A percentile compares a stretch with the other conserved stretches of the same genome.
Conservation (phyloP, 2,888 invertebrate genomes). For the Apotomis betuletana region DNA sequence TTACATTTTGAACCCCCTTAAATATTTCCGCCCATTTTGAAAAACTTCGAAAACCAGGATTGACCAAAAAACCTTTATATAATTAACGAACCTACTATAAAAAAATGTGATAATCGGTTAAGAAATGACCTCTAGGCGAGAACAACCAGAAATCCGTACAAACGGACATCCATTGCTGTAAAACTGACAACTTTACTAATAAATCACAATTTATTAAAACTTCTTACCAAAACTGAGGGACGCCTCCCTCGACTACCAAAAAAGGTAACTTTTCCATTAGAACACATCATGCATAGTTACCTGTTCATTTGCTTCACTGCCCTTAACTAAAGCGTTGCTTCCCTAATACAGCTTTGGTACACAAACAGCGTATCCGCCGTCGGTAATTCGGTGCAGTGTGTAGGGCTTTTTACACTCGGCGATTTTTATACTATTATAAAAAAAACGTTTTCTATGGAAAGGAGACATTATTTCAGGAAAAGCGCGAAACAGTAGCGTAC, state of each 20-base stretch:
- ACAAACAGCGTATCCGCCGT: conserved; percentile 22
- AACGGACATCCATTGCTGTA: too few species aligned
- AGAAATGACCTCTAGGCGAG: too few species aligned
- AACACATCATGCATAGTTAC: conserved; percentile 38
- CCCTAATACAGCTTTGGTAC: conserved; percentile 20
- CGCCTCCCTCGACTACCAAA: background rate
- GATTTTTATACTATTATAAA: background rate
- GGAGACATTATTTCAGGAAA: too few species aligned
- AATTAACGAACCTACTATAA: too few species aligned
- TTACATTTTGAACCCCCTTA: too few species aligned
- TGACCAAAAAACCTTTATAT: too few species aligned
- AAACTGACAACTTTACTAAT: background rate
- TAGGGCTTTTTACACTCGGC: conserved; percentile 5
- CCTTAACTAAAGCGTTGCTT: conserved; percentile 33
- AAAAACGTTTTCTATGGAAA: too few species aligned
- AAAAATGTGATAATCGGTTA: too few species aligned
- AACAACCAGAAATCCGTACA: too few species aligned
- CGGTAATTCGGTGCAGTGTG: conserved; percentile 23
- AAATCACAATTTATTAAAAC: conserved; percentile 11
- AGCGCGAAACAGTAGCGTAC: too few species aligned
- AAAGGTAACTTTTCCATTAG: conserved; percentile 33
- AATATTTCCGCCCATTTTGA: too few species aligned
- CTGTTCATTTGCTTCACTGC: conserved; percentile 39
- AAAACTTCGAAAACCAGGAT: too few species aligned
- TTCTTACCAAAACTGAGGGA: background rate